phyloP scores from a whole-genome alignment of 1,140 invertebrate species.

The Lepidurus arcticus region DNA sequence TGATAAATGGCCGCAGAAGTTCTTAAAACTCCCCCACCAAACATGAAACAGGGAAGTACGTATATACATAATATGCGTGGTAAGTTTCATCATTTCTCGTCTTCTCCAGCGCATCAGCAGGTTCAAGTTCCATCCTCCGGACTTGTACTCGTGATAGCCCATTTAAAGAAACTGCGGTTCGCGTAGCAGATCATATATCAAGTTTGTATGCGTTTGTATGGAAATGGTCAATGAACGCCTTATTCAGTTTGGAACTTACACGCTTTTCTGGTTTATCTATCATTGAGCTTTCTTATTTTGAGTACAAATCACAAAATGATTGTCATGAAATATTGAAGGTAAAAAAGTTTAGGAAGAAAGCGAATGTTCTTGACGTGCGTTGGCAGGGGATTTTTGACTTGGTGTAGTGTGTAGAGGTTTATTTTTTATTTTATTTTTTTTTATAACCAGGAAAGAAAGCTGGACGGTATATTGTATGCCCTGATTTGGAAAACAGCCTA shows the following conservation, averaged over 20 bases:
- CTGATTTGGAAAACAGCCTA: constrained; percentile 9
- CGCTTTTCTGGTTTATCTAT: not conserved
- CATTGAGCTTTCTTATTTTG: not conserved
- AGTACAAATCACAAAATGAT: not conserved
- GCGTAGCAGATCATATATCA: not conserved
- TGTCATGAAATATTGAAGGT: not conserved
- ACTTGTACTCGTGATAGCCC: not conserved
- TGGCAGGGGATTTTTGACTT: not conserved
- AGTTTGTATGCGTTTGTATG: not conserved
- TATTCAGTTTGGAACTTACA: not conserved
- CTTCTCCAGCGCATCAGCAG: not conserved
- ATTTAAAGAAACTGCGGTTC: too few relatives aligned
- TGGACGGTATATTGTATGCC: not conserved
- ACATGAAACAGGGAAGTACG: not conserved
- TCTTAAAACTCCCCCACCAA: not conserved
- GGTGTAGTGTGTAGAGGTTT: not conserved
- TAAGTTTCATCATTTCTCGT: not conserved
- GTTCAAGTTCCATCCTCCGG: not conserved
- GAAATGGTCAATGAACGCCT: not conserved
- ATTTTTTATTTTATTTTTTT: not conserved
- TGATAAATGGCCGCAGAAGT: not conserved
- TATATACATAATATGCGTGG: not conserved
- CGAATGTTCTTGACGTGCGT: not conserved
- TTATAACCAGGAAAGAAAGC: not conserved
- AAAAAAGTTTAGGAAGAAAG: not conserved